Evolutionary conservation across 2,888 invertebrate species (phyloP), one percentile per base, ranked within the genome.

Genomic region (Parthenolecanium corni): DNA sequence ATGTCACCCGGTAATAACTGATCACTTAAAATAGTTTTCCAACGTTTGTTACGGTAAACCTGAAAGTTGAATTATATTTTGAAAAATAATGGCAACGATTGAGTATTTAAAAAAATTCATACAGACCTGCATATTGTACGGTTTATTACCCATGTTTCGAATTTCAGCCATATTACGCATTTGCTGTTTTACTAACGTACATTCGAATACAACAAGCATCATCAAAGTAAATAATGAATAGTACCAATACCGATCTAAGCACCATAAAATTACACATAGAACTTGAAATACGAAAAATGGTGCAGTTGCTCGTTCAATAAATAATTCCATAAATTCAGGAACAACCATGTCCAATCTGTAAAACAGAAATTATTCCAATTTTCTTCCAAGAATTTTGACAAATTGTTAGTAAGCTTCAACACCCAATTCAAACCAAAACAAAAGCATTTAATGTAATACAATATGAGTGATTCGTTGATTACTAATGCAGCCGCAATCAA

Each of bases 221-320:
- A 91, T 81, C 1, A 97, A 80, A 0, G 97, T 97, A 74, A 97
- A 96, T 65, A 97, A 82, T 61, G 93, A 94, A 74, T 96, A 97
- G 74, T 95, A 90, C 95, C 95, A 95, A 75, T 95, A 97, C 73
- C 95, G 95, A 73, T 99, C 98, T 68, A 99, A 78, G 76, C 98
- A 99, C 98, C 98, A 99, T 2, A 99, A 78, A 12, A 87, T 90
- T 51, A 98, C 97, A 72, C 97, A 98, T 74, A 99, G 97, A 64
- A 98, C 92, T 86, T 99, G 98, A 75, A 99, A 99, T 4, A 99
- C 96, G 75, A 99, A 99, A 76, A 99, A 99, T 1, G 98, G 98
- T 0, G 98, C 97, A 0, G 97, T 96, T 1, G 98, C 98, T 69
- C 98, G 79, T 76, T 99, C 98, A 70, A 86, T 88, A 73, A 99